A percentile compares a stretch with the other conserved stretches of the same genome.
These are phyloP conservation scores for Drosophila santomea DNA, from an alignment of 1,140 invertebrate genomes.

Conservation along the genomic window DNA sequence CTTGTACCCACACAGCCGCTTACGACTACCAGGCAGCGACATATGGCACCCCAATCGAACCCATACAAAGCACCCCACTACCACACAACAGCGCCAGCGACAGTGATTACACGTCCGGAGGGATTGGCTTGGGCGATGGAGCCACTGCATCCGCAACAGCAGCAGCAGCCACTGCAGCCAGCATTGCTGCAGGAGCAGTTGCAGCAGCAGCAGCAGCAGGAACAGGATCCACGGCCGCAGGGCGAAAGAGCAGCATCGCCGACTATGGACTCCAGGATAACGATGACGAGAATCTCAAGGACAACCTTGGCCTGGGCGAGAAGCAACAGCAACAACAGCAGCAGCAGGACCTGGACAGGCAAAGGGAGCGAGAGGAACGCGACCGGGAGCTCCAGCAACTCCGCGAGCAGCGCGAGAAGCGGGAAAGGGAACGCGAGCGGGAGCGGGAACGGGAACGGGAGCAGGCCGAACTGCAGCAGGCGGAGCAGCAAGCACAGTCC, in stretches of 20 bases:
- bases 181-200: conserved; percentile 35
- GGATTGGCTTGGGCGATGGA: conserved; percentile 13
- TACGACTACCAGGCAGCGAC: conserved; percentile 83
- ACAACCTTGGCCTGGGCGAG: conserved; percentile 83
- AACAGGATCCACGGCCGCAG: conserved; percentile 15
- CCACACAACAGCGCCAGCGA: conserved; percentile 64
- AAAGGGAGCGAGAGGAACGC: conserved; percentile 59
- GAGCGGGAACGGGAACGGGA: conserved; percentile 38
- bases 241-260: conserved; percentile 61
- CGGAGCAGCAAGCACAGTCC: conserved; percentile 38
- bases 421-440: conserved; percentile 53
- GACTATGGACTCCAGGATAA: conserved; percentile 77
- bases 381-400: conserved; percentile 60
- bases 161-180: conserved; percentile 26
- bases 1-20: conserved; percentile 73
- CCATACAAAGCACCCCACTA: conserved; percentile 75
- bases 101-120: conserved; percentile 58
- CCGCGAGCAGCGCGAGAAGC: conserved; percentile 56
- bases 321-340: conserved; percentile 58
- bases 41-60: conserved; percentile 81
- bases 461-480: conserved; percentile 52
- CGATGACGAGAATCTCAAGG: conserved; percentile 84
- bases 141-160: conserved; percentile 30
- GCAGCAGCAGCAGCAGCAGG: conserved; percentile 32
- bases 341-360: conserved; percentile 29